Percentiles rank a stretch among this genome's conserved stretches.
These are phyloP conservation scores for Platorchestia sp. DNA, from an alignment of 1,140 invertebrate species.

Conservation along the genomic window DNA sequence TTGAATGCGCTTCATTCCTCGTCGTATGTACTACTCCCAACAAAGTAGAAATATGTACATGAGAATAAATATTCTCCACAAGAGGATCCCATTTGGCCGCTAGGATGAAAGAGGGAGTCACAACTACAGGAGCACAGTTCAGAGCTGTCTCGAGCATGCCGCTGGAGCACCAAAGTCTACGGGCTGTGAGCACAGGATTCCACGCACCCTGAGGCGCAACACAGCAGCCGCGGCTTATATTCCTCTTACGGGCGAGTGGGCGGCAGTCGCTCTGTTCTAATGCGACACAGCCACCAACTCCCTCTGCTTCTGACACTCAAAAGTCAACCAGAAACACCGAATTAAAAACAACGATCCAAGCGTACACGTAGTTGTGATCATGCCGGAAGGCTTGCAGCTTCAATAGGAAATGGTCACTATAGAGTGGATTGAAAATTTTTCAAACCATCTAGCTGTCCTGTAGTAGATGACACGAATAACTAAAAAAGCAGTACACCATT, in stretches of 20 bases:
- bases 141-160: not conserved
- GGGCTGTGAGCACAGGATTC: constrained; percentile 8
- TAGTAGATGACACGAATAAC: not conserved
- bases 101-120: not conserved
- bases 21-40: not conserved
- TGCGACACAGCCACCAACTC: constrained; percentile 43
- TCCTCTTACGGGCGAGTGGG: constrained; percentile 11
- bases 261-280: constrained; percentile 5
- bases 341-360: constrained; percentile 27
- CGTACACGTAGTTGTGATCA: not conserved
- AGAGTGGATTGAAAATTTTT: not conserved
- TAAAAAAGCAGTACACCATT: not conserved
- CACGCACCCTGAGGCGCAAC: constrained; percentile 35
- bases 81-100: not conserved
- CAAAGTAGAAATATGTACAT: not conserved
- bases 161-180: constrained; percentile 16
- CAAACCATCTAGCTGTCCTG: not conserved
- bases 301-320: constrained; percentile 50
- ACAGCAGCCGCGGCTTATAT: constrained; percentile 13
- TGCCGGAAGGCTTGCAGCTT: not conserved
- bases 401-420: not conserved
- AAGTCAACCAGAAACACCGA: constrained; percentile 51
- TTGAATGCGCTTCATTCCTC: not conserved
- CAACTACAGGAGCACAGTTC: not conserved
- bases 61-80: not conserved